Percentiles rank a stretch among this genome's conserved stretches.
Evolutionary conservation across 2,113 vertebrate species (phyloP).

Genomic region (Eulacestoma nigropectus): DNA sequence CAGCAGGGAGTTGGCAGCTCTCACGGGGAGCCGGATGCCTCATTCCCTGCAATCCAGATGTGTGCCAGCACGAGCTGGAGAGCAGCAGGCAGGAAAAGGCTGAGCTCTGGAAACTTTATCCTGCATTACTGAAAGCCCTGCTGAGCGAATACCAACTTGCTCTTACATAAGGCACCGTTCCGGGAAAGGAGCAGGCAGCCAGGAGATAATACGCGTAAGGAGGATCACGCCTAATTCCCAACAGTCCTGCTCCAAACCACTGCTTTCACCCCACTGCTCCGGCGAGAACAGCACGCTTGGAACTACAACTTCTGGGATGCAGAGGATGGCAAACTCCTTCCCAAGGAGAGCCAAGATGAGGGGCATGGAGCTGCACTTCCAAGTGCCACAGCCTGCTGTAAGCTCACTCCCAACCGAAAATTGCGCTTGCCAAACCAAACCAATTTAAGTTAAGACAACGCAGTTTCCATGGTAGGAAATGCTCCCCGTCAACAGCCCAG

Average conservation of each 20-base stretch:
- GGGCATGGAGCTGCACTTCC: neutral
- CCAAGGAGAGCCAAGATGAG: neutral
- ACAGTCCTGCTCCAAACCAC: neutral
- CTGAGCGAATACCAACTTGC: neutral
- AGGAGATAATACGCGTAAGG: conserved; percentile 1
- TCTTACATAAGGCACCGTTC: conserved; percentile 7
- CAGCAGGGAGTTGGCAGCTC: neutral
- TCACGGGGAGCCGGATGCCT: accelerated
- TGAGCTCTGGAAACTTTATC: conserved; percentile 5
- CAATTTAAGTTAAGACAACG: neutral
- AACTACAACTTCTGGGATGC: neutral
- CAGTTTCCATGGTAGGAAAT: neutral
- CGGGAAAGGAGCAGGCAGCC: neutral
- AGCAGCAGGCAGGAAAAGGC: neutral
- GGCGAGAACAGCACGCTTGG: neutral
- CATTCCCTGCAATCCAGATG: neutral
- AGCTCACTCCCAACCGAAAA: neutral
- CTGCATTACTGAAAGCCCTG: neutral
- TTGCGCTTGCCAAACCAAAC: neutral
- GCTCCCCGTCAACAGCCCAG: neutral
- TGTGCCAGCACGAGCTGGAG: neutral
- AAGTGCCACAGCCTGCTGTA: neutral
- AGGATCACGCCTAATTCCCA: conserved; percentile 35
- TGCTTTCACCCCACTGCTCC: neutral
- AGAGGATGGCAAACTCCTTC: neutral